Conservation (phyloP, 2,797 vertebrate genomes). For the Parambassis ranga region DNA sequence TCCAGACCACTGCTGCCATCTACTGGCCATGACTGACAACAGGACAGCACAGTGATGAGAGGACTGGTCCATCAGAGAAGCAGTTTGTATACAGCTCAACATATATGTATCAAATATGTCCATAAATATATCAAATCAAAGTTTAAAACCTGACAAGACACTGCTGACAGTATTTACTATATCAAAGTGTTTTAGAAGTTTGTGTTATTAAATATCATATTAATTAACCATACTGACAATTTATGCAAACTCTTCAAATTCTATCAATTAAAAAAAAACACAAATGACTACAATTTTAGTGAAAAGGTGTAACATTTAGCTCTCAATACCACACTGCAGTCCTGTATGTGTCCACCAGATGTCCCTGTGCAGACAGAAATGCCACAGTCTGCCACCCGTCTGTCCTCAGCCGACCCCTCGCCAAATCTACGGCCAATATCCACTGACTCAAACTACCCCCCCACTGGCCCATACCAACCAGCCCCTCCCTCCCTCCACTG, state of each 20-base stretch:
- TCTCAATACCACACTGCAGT: conserved; percentile 15
- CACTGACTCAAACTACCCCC: not conserved
- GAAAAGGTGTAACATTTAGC: too few relatives aligned
- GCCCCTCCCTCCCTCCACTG: not conserved
- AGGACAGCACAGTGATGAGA: not conserved
- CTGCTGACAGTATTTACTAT: too few relatives aligned
- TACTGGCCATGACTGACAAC: conserved; percentile 49
- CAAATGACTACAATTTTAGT: too few relatives aligned
- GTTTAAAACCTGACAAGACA: too few relatives aligned
- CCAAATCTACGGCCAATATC: conserved; percentile 35
- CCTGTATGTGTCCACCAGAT: conserved; percentile 61
- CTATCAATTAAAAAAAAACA: too few relatives aligned
- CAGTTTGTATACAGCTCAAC: too few relatives aligned
- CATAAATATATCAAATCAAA: too few relatives aligned
- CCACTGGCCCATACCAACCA: conserved; percentile 9
- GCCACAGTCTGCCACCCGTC: conserved; percentile 12
- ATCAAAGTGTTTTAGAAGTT: too few relatives aligned
- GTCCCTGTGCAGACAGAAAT: conserved; percentile 72
- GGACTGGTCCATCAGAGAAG: not conserved
- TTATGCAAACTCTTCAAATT: too few relatives aligned
- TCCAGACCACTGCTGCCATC: conserved; percentile 75
- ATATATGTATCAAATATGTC: too few relatives aligned
- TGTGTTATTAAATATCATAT: too few relatives aligned
- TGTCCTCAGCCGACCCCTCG: conserved; percentile 75
- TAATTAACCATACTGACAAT: too few relatives aligned